These are phyloP conservation scores for Hemibagrus guttatus DNA, from an alignment of 2,797 vertebrate genomes.

Conservation along the genomic window DNA sequence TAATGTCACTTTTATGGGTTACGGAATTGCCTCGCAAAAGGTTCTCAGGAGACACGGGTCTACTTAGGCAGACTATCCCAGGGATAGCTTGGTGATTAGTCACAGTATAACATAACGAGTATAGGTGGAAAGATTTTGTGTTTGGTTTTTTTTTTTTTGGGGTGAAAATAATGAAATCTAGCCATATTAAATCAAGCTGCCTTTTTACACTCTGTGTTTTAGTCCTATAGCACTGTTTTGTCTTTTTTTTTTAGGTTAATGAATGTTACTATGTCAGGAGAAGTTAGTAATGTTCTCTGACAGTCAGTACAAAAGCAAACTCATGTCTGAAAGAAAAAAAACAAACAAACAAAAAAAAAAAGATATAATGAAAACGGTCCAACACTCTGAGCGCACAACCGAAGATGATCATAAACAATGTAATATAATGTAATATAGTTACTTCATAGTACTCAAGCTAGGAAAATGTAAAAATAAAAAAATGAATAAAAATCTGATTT, in stretches of 20 bases:
- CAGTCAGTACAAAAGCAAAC: not conserved
- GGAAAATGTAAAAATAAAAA: not conserved
- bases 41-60: not conserved
- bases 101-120: not conserved
- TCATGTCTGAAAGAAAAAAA: not conserved
- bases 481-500: not conserved
- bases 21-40: not conserved
- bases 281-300: not conserved
- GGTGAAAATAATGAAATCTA: slow-evolving; percentile 31
- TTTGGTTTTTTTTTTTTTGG: no score
- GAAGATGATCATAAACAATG: not conserved
- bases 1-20: not conserved
- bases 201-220: slow-evolving; percentile 41
- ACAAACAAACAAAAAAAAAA: no score
- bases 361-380: slow-evolving; percentile 3
- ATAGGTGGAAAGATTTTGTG: slow-evolving; percentile 10
- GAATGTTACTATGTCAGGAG: not conserved
- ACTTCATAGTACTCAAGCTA: not conserved
- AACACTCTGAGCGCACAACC: not conserved
- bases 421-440: not conserved
- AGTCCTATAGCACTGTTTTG: slow-evolving; percentile 20
- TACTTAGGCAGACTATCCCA: not conserved
- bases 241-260: slow-evolving; percentile 1
- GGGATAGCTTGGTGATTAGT: not conserved
- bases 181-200: slow-evolving; percentile 39